Percentiles rank a stretch among this genome's conserved stretches.
These are phyloP conservation scores for Nemoura dubitans DNA, from an alignment of 2,888 invertebrate species.

Conservation along the genomic window DNA sequence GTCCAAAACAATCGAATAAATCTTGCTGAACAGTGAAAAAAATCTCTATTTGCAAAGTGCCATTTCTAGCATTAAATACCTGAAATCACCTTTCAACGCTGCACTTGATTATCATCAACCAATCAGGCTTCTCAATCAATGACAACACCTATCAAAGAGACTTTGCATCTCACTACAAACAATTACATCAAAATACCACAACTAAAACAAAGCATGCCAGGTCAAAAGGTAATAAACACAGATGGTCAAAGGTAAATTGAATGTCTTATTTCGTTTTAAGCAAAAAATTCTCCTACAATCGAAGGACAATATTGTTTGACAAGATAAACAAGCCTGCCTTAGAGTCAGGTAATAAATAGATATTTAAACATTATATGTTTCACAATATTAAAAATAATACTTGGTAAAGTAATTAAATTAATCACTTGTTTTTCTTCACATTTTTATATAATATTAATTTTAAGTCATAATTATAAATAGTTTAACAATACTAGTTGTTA, in stretches of 20 bases:
- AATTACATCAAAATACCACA: no score
- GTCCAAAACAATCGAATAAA: no score
- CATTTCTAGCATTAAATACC: no score
- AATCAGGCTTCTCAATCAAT: no score
- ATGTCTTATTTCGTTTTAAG: neutral
- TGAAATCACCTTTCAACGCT: no score
- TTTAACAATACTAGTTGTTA: neutral
- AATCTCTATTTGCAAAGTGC: no score
- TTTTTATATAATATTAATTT: neutral
- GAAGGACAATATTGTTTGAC: neutral
- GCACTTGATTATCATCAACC: no score
- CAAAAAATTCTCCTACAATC: neutral
- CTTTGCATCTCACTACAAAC: no score
- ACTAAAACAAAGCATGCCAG: neutral
- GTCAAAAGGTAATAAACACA: neutral
- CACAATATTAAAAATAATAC: neutral
- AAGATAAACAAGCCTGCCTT: neutral
- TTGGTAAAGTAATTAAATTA: neutral
- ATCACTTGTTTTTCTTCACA: neutral
- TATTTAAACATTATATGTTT: neutral
- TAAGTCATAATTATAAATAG: slow-evolving; percentile 15
- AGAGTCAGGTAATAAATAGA: neutral
- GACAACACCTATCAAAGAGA: no score
- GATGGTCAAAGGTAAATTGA: neutral
- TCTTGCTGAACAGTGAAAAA: no score